These are phyloP conservation scores for Sinohyriopsis cumingii DNA, from an alignment of 2,888 invertebrate genomes.

Conservation along the genomic window DNA sequence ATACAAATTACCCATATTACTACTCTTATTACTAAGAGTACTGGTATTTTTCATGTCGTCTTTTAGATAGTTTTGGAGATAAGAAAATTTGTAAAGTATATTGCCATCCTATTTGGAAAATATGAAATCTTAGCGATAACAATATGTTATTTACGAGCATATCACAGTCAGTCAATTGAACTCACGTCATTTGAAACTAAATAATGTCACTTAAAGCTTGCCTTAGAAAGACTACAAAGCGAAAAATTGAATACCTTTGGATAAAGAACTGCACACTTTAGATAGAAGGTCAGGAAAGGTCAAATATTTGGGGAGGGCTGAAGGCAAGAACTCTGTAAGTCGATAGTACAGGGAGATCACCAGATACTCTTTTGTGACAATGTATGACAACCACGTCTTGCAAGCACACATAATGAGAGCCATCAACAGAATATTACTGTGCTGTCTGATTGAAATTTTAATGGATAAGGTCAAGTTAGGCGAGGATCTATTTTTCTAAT, in stretches of 20 bases:
- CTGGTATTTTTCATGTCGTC: too few species aligned
- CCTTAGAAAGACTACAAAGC: slow-evolving; percentile 28
- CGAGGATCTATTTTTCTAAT: too few species aligned
- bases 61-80: too few species aligned
- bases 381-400: slow-evolving; percentile 26
- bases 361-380: slow-evolving; percentile 22
- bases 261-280: slow-evolving; percentile 16
- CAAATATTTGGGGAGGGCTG: slow-evolving; percentile 25
- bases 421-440: slow-evolving; percentile 14
- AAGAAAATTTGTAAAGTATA: too few species aligned
- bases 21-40: too few species aligned
- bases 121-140: too few species aligned
- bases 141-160: slow-evolving; percentile 23
- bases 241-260: slow-evolving; percentile 22
- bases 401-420: slow-evolving; percentile 15
- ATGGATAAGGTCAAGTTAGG: slow-evolving; percentile 4
- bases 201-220: slow-evolving; percentile 32
- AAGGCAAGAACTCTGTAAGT: slow-evolving; percentile 20
- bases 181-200: slow-evolving; percentile 30
- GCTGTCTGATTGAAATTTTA: slow-evolving; percentile 19
- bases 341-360: slow-evolving; percentile 17
- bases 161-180: slow-evolving; percentile 22
- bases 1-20: too few species aligned
- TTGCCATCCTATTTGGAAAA: too few species aligned
- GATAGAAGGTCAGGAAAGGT: slow-evolving; percentile 13